Percentiles rank a stretch among this genome's conserved stretches.
Conservation (phyloP, 2,113 vertebrate species). For the Pantherophis guttatus region DNA sequence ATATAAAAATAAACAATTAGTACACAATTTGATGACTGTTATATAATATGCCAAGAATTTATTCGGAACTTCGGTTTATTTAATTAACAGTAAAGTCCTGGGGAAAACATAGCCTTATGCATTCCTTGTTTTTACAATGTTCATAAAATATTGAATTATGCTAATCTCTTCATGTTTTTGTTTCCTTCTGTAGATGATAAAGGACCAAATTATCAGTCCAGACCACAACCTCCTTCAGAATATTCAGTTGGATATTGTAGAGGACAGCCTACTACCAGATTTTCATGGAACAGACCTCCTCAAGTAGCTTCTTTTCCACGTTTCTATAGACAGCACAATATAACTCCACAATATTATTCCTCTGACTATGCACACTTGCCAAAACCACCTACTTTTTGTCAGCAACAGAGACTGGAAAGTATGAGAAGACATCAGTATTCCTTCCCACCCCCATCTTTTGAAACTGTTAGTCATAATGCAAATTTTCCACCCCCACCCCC, state of each 20-base stretch:
- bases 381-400: slow-evolving; percentile 44
- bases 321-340: slow-evolving; percentile 31
- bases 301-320: slow-evolving; percentile 4
- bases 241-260: slow-evolving; percentile 46
- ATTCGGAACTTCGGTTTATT: background rate
- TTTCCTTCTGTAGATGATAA: slow-evolving; percentile 55
- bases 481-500: slow-evolving; percentile 13
- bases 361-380: slow-evolving; percentile 42
- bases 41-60: background rate
- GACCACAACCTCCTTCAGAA: slow-evolving; percentile 26
- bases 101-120: background rate
- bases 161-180: background rate
- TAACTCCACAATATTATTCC: slow-evolving; percentile 39
- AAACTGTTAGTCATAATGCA: background rate
- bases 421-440: slow-evolving; percentile 50
- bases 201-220: slow-evolving; percentile 46
- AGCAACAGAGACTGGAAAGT: slow-evolving; percentile 37
- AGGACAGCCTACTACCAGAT: slow-evolving; percentile 49
- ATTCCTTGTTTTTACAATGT: background rate
- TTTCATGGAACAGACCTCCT: slow-evolving; percentile 41
- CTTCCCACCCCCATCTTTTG: slow-evolving; percentile 57
- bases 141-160: background rate
- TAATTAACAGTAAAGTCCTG: background rate
- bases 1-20: background rate
- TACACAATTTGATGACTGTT: background rate